Evolutionary conservation across 2,113 vertebrate genomes (phyloP), one percentile per base, ranked within the genome.

Genomic region (Pituophis catenifer): DNA sequence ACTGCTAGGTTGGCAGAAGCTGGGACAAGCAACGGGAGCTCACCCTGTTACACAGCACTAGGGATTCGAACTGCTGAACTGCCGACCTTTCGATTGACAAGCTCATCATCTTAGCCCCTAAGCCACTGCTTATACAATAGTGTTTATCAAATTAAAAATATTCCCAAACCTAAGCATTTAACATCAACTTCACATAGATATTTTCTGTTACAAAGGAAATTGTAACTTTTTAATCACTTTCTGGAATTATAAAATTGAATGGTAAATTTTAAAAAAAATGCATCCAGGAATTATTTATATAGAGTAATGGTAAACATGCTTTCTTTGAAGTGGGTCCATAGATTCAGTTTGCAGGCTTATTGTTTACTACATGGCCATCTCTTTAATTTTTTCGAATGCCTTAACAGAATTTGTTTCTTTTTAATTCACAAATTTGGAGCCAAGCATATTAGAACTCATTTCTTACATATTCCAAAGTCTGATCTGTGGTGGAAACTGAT

Each of bases 221-320:
- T 88, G 10, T 52, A 38, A 55, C 38, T 55, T 33, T 54, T 91
- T 10, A 24, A 52, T 15, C 57, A 23, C 13, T 38, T 11, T 55
- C 87, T 75, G n/a, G 33, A 33, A 24, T 92, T 89, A 55, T 75
- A 48, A 33, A 92, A 65, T n/a, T 55, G 85, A 92, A 24, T 33
- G 38, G 55, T 86, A 75, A 33, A 13, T 8, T 86, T 29, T 5
- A 29, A 29, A 93, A 55, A 94, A 81, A 93, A 96, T 53, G 94
- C 94, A 96, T 95, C 91, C 96, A 95, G 96, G 94, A 95, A 44
- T 92, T 65, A 95, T 96, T 94, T 96, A 24, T 48, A 86, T 13
- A 91, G 4, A 54, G 26, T 21, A 91, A 91, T 10, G 29, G 50
- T 81, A 91, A 54, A 21, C n/a, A 91, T 81, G 10, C 12, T 85